Conservation (phyloP, 2,888 invertebrate genomes). For the Acutogordius australiensis region DNA sequence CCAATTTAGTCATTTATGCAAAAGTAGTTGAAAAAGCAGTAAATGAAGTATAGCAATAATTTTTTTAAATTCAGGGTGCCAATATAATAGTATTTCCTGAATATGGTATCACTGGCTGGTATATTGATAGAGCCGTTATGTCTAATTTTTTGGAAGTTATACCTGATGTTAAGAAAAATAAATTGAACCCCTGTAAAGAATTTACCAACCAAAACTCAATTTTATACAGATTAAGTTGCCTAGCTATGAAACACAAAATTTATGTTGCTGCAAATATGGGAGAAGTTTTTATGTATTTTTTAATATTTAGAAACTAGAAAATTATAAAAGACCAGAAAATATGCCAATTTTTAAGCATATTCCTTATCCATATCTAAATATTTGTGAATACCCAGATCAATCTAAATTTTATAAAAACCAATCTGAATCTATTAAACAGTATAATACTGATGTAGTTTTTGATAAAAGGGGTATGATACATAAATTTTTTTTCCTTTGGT, state of each 20-base stretch:
- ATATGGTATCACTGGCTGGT: not conserved
- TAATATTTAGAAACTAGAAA: too few species aligned
- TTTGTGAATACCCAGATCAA: too few species aligned
- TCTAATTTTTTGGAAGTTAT: not conserved
- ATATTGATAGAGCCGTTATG: not conserved
- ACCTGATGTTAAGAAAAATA: not conserved
- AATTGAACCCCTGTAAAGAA: not conserved
- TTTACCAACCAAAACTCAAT: not conserved
- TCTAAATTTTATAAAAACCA: too few species aligned
- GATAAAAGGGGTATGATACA: too few species aligned
- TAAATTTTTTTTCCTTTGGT: too few species aligned
- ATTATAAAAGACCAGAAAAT: too few species aligned
- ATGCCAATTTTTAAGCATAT: too few species aligned
- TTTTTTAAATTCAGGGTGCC: not conserved
- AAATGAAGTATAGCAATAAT: not conserved
- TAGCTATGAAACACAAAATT: not conserved
- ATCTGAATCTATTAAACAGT: not conserved
- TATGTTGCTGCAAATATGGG: slow-evolving; percentile 4
- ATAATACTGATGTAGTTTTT: slow-evolving; percentile 3
- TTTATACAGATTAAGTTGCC: not conserved
- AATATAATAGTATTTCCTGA: slow-evolving; percentile 10
- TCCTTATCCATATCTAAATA: too few species aligned
- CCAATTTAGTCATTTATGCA: not conserved
- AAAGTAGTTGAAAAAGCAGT: not conserved
- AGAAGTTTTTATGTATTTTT: too few species aligned